These are phyloP conservation scores for Chanos chanos DNA, from an alignment of 2,797 vertebrate genomes.

Conservation along the genomic window DNA sequence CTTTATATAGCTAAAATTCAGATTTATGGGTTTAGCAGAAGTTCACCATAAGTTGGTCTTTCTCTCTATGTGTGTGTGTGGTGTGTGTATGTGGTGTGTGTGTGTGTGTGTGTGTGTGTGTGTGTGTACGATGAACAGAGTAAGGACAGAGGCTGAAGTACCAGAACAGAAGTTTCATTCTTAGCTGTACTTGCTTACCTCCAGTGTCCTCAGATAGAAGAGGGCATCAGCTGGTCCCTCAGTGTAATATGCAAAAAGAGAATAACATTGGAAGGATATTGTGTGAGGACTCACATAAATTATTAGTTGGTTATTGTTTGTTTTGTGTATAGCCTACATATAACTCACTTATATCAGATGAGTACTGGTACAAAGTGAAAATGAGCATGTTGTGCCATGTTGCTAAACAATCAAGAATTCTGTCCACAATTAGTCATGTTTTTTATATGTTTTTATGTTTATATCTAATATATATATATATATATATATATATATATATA, in stretches of 20 bases:
- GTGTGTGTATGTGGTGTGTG: no score
- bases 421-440: no score
- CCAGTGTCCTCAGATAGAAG: background rate
- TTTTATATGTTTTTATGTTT: background rate
- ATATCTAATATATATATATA: background rate
- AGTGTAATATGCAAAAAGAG: slow-evolving; percentile 19
- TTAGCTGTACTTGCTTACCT: background rate
- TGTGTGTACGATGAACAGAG: no score
- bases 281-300: slow-evolving; percentile 8
- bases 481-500: background rate
- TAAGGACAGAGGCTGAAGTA: no score
- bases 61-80: background rate
- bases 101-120: no score
- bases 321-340: background rate
- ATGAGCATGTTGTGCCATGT: background rate
- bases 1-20: no score
- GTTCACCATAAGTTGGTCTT: background rate
- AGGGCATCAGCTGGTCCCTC: slow-evolving; percentile 17
- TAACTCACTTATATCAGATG: slow-evolving; percentile 4
- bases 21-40: no score
- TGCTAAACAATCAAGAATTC: no score
- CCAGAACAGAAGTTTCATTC: no score
- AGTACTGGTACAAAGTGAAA: slow-evolving; percentile 3
- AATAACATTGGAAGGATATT: slow-evolving; percentile 20
- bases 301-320: slow-evolving; percentile 17